Evolutionary conservation across 2,888 invertebrate species (phyloP), one percentile per base, ranked within the genome.

Genomic region (Leucophenga maculata): DNA sequence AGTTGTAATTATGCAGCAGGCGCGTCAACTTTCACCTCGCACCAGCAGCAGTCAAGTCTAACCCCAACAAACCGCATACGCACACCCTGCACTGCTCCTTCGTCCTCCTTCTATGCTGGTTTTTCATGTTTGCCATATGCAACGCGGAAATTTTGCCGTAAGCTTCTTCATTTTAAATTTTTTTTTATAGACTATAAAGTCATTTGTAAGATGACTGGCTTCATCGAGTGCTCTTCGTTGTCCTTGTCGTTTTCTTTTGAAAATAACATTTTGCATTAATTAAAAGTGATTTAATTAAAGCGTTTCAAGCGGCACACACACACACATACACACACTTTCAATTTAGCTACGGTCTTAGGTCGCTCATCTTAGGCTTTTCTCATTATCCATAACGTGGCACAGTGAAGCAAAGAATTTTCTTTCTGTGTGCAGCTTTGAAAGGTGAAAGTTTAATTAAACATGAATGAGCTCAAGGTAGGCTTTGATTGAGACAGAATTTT

Each of bases 231-330:
- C 14, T 46, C 22, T 8, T 64, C 64, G 50, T 18, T 14, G 9
- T 44, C 50, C 18, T 48, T 57, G 48, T 57, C 9, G 48, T 39
- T 31, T 52, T 82, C 83, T 82, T 81, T 83, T 78, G 80, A 83
- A 84, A 83, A 73, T 76, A 77, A 74, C 80, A 77, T 80, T 83
- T 82, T 77, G 80, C 84, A 83, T 85, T 83, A 85, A 83, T 83
- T 83, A 85, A 85, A 85, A 85, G 77, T 83, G 84, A 83, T 83
- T 83, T 80, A 79, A 83, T 83, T 83, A 79, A 74, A 76, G 76
- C 72, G 70, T 75, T 79, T 79, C 74, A 79, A 78, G 79, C 72
- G 73, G 62, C 14, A n/a, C n/a, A n/a, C n/a, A n/a, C n/a, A n/a
- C n/a, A n/a, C n/a, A n/a, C n/a, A n/a, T n/a, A n/a, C n/a, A n/a